A percentile compares a stretch with the other conserved stretches of the same genome.
Evolutionary conservation across 2,888 invertebrate species (phyloP).

Genomic region (Osmoderma eremita): DNA sequence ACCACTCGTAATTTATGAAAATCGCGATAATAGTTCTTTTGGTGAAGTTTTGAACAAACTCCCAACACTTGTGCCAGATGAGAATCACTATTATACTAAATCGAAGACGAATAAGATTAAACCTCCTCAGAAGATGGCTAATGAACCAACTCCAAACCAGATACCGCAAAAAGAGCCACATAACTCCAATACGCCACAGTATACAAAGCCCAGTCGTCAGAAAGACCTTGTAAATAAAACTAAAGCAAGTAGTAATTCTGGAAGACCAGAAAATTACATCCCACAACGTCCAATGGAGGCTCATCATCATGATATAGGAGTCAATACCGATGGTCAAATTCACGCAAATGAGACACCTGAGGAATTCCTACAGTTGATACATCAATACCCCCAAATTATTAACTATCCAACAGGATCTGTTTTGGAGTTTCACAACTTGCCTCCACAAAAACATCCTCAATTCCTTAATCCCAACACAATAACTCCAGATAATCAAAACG

Average conservation of each 20-base stretch:
- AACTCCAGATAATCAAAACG: slow-evolving; percentile 42
- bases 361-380: slow-evolving; percentile 60
- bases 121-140: neutral
- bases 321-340: slow-evolving; percentile 47
- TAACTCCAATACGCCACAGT: slow-evolving; percentile 7
- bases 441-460: slow-evolving; percentile 46
- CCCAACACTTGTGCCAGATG: slow-evolving; percentile 46
- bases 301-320: slow-evolving; percentile 17
- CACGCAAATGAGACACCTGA: slow-evolving; percentile 58
- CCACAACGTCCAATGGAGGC: slow-evolving; percentile 39
- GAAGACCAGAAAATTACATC: slow-evolving; percentile 44
- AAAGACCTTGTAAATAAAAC: slow-evolving; percentile 26
- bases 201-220: slow-evolving; percentile 6
- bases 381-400: slow-evolving; percentile 61
- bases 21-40: slow-evolving; percentile 49
- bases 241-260: slow-evolving; percentile 9
- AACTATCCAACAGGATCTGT: slow-evolving; percentile 62
- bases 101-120: slow-evolving; percentile 12
- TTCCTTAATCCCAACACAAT: slow-evolving; percentile 47
- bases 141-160: neutral
- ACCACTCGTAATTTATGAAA: slow-evolving; percentile 59
- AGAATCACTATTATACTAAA: slow-evolving; percentile 48
- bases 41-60: slow-evolving; percentile 16
- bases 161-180: neutral
- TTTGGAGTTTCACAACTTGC: slow-evolving; percentile 59